Evolutionary conservation across 2,888 invertebrate genomes (phyloP).

Genomic region (Rosalia funebris): DNA sequence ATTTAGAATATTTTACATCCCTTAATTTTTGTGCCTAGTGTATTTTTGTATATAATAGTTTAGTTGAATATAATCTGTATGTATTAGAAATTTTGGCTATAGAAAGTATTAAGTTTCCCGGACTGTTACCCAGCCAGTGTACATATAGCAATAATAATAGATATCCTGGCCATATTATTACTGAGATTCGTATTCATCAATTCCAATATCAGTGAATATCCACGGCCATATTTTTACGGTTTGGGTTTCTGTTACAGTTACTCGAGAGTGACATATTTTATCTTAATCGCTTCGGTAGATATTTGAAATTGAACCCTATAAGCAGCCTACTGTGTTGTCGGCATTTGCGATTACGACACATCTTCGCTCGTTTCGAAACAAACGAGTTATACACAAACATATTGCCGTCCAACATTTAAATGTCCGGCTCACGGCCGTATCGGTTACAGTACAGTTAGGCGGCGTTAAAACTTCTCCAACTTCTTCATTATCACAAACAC

Average conservation of each 20-base stretch:
- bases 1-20: too few relatives aligned
- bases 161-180: too few relatives aligned
- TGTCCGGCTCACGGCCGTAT: slow-evolving; percentile 17
- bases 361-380: slow-evolving; percentile 34
- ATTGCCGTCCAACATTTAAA: slow-evolving; percentile 27
- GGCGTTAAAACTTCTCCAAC: slow-evolving; percentile 2
- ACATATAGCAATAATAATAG: too few relatives aligned
- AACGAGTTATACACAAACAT: slow-evolving; percentile 29
- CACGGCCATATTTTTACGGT: slow-evolving; percentile 14
- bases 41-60: too few relatives aligned
- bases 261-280: slow-evolving; percentile 21
- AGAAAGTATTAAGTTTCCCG: too few relatives aligned
- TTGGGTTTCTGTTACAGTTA: slow-evolving; percentile 19
- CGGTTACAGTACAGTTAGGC: slow-evolving; percentile 18
- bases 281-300: slow-evolving; percentile 31
- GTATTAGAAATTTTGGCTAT: too few relatives aligned
- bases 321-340: slow-evolving; percentile 26
- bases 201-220: neutral
- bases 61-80: too few relatives aligned
- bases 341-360: slow-evolving; percentile 26
- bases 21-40: too few relatives aligned
- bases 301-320: slow-evolving; percentile 31
- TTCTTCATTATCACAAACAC: slow-evolving; percentile 5
- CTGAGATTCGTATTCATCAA: neutral
- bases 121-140: too few relatives aligned